Evolutionary conservation across 2,797 vertebrate genomes (phyloP).

Genomic region (Phoebastria nigripes): DNA sequence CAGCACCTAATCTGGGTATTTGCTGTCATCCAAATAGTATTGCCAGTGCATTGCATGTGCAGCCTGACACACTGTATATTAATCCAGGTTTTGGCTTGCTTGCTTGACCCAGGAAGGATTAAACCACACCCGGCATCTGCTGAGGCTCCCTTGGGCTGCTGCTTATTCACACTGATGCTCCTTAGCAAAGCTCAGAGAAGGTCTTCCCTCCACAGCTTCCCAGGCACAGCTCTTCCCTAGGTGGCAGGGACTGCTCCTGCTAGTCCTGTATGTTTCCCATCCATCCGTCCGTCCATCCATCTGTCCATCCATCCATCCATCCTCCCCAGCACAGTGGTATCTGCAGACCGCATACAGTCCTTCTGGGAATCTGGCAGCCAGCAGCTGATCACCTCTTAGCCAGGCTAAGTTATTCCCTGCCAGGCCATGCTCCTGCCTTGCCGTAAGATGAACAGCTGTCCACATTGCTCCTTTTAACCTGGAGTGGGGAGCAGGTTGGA

Average conservation of each 20-base stretch:
- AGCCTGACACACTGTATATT: background rate
- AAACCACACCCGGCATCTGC: constrained; percentile 34
- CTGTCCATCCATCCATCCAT: background rate
- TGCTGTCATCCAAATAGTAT: background rate
- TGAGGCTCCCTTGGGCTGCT: background rate
- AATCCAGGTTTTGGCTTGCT: constrained; percentile 16
- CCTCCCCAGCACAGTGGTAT: background rate
- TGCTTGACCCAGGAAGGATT: background rate
- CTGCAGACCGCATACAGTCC: background rate
- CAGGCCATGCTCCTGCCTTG: background rate
- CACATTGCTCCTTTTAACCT: background rate
- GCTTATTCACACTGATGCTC: background rate
- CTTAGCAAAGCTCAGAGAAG: background rate
- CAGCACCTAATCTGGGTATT: constrained; percentile 30
- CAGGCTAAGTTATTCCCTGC: background rate
- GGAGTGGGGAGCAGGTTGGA: background rate
- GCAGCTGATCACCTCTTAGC: background rate
- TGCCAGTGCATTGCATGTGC: constrained; percentile 15
- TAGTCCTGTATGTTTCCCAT: background rate
- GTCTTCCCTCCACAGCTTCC: background rate
- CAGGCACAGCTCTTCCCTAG: background rate
- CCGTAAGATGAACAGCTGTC: background rate
- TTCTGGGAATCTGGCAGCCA: background rate
- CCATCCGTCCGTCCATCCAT: rapidly evolving
- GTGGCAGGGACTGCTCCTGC: background rate